Percentiles rank a stretch among this genome's conserved stretches.
Evolutionary conservation across 2,888 invertebrate species (phyloP).

Genomic region (Rhorus exstirpatorius): DNA sequence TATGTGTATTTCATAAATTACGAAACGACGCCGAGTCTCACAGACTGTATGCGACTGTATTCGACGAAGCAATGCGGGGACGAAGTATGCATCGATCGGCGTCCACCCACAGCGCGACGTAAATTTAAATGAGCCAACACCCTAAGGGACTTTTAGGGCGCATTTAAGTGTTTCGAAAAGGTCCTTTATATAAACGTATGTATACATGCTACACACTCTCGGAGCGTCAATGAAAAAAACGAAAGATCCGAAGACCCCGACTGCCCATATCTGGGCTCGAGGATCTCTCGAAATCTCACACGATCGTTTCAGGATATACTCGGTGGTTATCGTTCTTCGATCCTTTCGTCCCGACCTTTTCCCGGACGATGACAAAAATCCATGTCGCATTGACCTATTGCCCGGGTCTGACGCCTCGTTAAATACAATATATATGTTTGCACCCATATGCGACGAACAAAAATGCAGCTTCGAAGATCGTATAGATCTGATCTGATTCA

Average conservation of each 20-base stretch:
- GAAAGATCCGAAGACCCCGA: slow-evolving; percentile 46
- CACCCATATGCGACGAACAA: background rate
- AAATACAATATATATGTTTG: slow-evolving; percentile 15
- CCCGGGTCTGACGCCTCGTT: slow-evolving; percentile 58
- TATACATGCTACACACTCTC: slow-evolving; percentile 50
- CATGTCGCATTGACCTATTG: slow-evolving; percentile 39
- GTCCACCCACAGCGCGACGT: slow-evolving; percentile 64
- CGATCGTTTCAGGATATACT: slow-evolving; percentile 36
- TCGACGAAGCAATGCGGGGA: slow-evolving; percentile 30
- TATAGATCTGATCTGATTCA: slow-evolving; percentile 19
- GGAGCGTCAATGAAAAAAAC: slow-evolving; percentile 37
- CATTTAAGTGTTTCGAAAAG: slow-evolving; percentile 74
- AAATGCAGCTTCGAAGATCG: slow-evolving; percentile 21
- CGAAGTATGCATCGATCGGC: slow-evolving; percentile 51
- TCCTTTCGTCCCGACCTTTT: slow-evolving; percentile 33
- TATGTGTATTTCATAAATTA: slow-evolving; percentile 66
- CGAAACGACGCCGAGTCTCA: slow-evolving; percentile 22
- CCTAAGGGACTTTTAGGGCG: slow-evolving; percentile 71
- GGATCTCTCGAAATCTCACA: slow-evolving; percentile 59
- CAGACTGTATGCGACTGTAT: slow-evolving; percentile 31
- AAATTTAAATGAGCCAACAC: slow-evolving; percentile 72
- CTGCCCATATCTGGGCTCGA: slow-evolving; percentile 53
- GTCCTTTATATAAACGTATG: no score
- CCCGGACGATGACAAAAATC: slow-evolving; percentile 43
- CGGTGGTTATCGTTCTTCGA: slow-evolving; percentile 19